These are phyloP conservation scores for Phrynosoma platyrhinos DNA, from an alignment of 2,113 vertebrate genomes.

Conservation along the genomic window DNA sequence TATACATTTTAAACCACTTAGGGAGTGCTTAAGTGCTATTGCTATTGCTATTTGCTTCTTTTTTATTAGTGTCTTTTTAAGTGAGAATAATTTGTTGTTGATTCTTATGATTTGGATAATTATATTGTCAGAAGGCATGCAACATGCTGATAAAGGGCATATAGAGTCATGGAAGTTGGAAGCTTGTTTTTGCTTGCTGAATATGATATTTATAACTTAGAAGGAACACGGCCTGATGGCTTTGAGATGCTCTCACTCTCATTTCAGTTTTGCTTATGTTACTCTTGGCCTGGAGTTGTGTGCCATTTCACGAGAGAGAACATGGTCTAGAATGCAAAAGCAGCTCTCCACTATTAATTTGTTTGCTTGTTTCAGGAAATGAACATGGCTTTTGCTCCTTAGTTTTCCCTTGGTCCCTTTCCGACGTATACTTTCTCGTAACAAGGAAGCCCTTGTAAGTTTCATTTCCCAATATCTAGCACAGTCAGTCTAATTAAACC, in stretches of 20 bases:
- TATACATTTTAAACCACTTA: no score
- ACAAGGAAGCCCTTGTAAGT: constrained; percentile 27
- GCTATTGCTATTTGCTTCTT: no score
- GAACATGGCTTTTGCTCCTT: neutral
- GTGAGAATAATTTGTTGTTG: constrained; percentile 58
- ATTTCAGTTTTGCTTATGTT: neutral
- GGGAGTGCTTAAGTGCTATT: no score
- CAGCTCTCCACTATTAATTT: constrained; percentile 13
- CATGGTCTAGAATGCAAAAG: constrained; percentile 35
- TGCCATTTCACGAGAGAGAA: neutral
- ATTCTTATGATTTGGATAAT: constrained; percentile 49
- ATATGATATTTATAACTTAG: neutral
- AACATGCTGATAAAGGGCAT: constrained; percentile 54
- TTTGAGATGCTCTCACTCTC: constrained; percentile 9
- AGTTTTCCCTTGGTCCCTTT: neutral
- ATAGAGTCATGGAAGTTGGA: constrained; percentile 43
- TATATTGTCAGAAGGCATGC: constrained; percentile 34
- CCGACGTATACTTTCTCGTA: neutral
- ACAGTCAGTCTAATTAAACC: neutral
- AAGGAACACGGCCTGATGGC: constrained; percentile 14
- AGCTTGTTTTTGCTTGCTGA: constrained; percentile 44
- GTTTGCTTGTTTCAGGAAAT: constrained; percentile 27
- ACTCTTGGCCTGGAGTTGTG: constrained; percentile 7
- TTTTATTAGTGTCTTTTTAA: constrained; percentile 52
- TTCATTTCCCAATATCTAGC: constrained; percentile 17